A percentile compares a stretch with the other conserved stretches of the same genome.
These are phyloP conservation scores for Salticus scenicus DNA, from an alignment of 2,888 invertebrate species.

Conservation along the genomic window DNA sequence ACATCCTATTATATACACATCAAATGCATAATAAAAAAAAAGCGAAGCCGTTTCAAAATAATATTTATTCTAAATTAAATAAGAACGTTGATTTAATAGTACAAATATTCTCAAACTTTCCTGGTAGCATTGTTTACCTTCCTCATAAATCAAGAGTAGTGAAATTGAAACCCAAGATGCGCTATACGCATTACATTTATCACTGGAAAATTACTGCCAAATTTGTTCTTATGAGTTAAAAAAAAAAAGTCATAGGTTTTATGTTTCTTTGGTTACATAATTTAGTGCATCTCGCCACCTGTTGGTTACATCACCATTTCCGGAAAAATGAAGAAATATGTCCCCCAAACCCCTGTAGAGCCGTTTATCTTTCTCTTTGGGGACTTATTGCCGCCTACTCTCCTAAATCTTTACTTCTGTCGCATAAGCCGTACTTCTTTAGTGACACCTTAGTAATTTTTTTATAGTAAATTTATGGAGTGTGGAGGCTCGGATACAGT, in stretches of 20 bases:
- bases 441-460: background rate
- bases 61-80: too few relatives aligned
- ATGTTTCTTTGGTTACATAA: background rate
- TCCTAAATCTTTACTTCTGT: background rate
- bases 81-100: too few relatives aligned
- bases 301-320: background rate
- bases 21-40: too few relatives aligned
- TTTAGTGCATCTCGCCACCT: background rate
- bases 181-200: too few relatives aligned
- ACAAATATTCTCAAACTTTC: too few relatives aligned
- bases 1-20: too few relatives aligned
- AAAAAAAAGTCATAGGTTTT: background rate
- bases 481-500: background rate
- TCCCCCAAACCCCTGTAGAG: background rate
- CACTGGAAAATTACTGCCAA: too few relatives aligned
- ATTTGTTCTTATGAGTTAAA: background rate
- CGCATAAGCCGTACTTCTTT: background rate
- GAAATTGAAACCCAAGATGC: too few relatives aligned
- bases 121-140: too few relatives aligned
- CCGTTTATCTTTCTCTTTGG: background rate
- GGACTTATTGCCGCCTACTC: background rate
- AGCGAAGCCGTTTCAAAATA: too few relatives aligned
- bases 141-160: too few relatives aligned
- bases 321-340: background rate
- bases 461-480: background rate